Evolutionary conservation across 1,140 invertebrate species (phyloP), one percentile per base, ranked within the genome.

Genomic region (Akabosia matsudoensis): DNA sequence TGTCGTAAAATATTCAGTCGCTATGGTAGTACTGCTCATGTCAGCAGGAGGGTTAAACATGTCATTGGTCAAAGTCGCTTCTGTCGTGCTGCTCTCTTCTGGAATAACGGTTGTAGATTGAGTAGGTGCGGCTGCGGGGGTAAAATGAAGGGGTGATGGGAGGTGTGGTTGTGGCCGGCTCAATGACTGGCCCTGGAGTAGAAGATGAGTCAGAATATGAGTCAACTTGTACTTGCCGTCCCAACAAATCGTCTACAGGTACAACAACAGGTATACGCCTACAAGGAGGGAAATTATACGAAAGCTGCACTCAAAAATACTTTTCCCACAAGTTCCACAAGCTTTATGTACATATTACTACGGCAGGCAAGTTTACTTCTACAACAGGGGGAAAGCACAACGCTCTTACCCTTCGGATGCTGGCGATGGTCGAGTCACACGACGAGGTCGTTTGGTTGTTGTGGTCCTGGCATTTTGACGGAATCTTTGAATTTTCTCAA

Each of bases 191-290:
- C 7, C 37, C 37, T 45, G 37, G 37, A 45, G 37, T 24, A 56
- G 54, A 56, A 56, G 54, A 56, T 56, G 54, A 56, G 54, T 56
- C 22, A 56, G 54, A 56, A 56, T n/a, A 56, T 56, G 54, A 56
- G 54, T 56, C 54, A 56, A 56, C 54, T 56, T 56, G 54, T 16
- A n/a, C 7, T 45, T 45, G 37, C 7, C 37, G 37, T 45, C 18
- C 37, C 37, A 45, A 45, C 37, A 45, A 45, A 45, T 45, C 37
- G 7, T 45, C 37, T 45, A 45, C 37, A 10, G 37, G 37, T 18
- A 45, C 37, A 45, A 45, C 37, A 45, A 45, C 37, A 45, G 37
- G 7, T 45, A 45, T 7, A 45, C 37, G 37, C 37, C 37, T 45
- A 45, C 37, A 45, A 45, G 18, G 37, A 18, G 18, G 37, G 37